A percentile compares a stretch with the other conserved stretches of the same genome.
phyloP scores from a whole-genome alignment of 1,140 invertebrate species.

The Aphaenogaster ashmeadi region DNA sequence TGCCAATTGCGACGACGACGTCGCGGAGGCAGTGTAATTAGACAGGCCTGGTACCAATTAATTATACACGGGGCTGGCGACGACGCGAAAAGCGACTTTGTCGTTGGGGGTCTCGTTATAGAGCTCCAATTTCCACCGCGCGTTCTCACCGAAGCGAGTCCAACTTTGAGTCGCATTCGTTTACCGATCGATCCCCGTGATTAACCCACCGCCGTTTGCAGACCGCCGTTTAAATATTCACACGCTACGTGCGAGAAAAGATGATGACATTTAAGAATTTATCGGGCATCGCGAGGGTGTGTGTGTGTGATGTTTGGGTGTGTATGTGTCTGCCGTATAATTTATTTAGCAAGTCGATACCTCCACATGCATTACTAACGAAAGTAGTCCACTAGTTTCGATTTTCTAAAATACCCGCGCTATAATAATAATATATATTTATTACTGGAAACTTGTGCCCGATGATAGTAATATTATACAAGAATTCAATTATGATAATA shows the following conservation, averaged over 20 bases:
- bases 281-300: background rate
- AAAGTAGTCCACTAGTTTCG: background rate
- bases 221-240: conserved; percentile 49
- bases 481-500: background rate
- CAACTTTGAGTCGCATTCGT: conserved; percentile 35
- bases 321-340: conserved; percentile 14
- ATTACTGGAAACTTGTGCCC: background rate
- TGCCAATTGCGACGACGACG: conserved; percentile 48
- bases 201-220: conserved; percentile 35
- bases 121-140: conserved; percentile 23
- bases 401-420: conserved; percentile 4
- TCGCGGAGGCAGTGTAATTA: conserved; percentile 39
- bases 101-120: conserved; percentile 41
- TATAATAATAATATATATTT: background rate
- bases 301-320: background rate
- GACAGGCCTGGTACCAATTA: conserved; percentile 46
- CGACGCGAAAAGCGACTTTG: conserved; percentile 48
- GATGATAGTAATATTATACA: background rate
- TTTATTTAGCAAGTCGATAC: conserved; percentile 43
- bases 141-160: background rate
- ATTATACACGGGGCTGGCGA: conserved; percentile 42
- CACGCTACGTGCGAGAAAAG: conserved; percentile 52
- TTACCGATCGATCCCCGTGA: conserved; percentile 47
- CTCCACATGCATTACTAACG: conserved; percentile 9
- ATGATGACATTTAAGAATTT: conserved; percentile 54